Conservation (phyloP, 2,888 invertebrate genomes). For the Tethea ocularis region DNA sequence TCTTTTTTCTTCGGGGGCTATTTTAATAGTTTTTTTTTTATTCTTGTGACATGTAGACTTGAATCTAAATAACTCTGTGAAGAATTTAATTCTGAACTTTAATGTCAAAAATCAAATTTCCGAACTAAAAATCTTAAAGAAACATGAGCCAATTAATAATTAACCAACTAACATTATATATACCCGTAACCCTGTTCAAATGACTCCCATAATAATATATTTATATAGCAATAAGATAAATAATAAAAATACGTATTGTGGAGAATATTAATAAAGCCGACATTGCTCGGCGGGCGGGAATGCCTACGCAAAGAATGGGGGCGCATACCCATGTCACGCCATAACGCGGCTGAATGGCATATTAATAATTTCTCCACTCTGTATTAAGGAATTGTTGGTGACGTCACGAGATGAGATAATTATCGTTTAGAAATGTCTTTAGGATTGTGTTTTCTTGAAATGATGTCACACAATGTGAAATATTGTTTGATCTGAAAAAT, state of each 20-base stretch:
- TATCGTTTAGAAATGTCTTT: neutral
- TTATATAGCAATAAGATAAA: conserved; percentile 6
- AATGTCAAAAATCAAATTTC: too few species aligned
- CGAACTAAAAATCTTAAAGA: too few species aligned
- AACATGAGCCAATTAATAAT: too few species aligned
- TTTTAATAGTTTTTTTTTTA: too few species aligned
- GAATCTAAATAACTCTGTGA: too few species aligned
- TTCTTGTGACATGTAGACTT: too few species aligned
- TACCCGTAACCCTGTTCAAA: neutral
- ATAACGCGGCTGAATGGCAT: conserved; percentile 21
- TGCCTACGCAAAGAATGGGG: conserved; percentile 62
- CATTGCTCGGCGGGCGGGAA: conserved; percentile 30
- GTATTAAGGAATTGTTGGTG: conserved; percentile 30
- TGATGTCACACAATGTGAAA: too few species aligned
- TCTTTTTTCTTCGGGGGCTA: too few species aligned
- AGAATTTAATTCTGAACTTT: too few species aligned
- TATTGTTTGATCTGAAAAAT: too few species aligned
- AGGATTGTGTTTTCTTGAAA: conserved; percentile 2
- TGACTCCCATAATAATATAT: neutral
- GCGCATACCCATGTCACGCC: conserved; percentile 60
- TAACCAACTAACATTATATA: too few species aligned
- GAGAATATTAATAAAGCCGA: conserved; percentile 38
- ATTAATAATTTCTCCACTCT: conserved; percentile 26
- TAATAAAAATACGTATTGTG: conserved; percentile 18
- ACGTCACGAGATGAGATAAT: conserved; percentile 14